Evolutionary conservation across 2,113 vertebrate species (phyloP).

Genomic region (Tretioscincus oriximinensis): DNA sequence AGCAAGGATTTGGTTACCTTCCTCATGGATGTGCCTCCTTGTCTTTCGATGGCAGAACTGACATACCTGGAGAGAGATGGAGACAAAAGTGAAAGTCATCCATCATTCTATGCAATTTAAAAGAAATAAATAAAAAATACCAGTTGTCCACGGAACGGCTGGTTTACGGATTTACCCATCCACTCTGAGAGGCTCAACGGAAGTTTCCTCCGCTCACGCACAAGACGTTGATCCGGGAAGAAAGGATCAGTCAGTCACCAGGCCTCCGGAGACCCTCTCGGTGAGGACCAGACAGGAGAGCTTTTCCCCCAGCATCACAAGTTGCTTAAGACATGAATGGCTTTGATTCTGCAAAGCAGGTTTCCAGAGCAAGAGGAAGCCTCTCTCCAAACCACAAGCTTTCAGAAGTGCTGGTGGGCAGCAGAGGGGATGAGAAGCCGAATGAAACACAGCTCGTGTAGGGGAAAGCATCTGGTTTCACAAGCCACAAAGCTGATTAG

Average conservation of each 20-base stretch:
- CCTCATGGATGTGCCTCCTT: conserved; percentile 84
- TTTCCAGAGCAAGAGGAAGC: background rate
- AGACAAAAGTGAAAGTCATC: conserved; percentile 17
- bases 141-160: background rate
- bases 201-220: background rate
- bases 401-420: background rate
- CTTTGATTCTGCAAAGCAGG: background rate
- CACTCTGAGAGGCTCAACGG: background rate
- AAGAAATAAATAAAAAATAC: background rate
- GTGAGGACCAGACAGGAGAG: background rate
- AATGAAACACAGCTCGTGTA: background rate
- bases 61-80: conserved; percentile 74
- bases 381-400: background rate
- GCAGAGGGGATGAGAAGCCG: background rate
- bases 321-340: background rate
- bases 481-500: conserved; percentile 26
- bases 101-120: background rate
- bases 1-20: conserved; percentile 76
- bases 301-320: background rate
- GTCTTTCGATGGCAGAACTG: conserved; percentile 80
- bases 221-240: background rate
- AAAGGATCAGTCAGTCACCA: background rate
- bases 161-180: background rate
- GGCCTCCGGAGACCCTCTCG: background rate
- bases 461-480: conserved; percentile 2